A percentile compares a stretch with the other conserved stretches of the same genome.
Conservation (phyloP, 2,797 vertebrate species). For the Sparidentex hasta region DNA sequence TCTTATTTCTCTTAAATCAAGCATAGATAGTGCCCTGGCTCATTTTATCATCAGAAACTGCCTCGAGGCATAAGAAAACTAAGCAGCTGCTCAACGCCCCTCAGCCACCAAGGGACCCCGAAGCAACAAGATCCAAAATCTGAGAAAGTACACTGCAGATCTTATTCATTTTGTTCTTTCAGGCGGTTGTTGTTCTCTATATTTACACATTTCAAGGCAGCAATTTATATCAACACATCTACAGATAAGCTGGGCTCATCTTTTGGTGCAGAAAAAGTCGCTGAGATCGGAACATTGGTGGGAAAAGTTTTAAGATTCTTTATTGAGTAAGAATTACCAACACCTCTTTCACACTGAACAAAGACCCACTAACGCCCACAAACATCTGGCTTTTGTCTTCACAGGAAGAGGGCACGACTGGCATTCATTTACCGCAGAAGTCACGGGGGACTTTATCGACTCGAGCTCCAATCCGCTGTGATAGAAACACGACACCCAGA, state of each 20-base stretch:
- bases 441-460: too few relatives aligned
- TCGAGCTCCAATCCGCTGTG: too few relatives aligned
- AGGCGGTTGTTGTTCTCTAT: not conserved
- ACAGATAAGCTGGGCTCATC: not conserved
- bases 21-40: conserved; percentile 1
- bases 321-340: too few relatives aligned
- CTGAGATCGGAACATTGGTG: not conserved
- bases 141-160: not conserved
- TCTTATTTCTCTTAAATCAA: conserved; percentile 34
- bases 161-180: not conserved
- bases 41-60: conserved; percentile 24
- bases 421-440: too few relatives aligned
- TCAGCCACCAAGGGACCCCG: not conserved
- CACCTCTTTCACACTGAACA: too few relatives aligned
- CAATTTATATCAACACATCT: not conserved
- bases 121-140: conserved; percentile 5
- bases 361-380: too few relatives aligned
- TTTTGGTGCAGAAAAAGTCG: not conserved
- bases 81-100: conserved; percentile 6
- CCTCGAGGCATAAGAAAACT: conserved; percentile 14
- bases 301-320: not conserved
- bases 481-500: too few relatives aligned
- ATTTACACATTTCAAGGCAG: conserved; percentile 4
- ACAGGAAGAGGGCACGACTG: too few relatives aligned
- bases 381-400: too few relatives aligned